phyloP scores from a whole-genome alignment of 1,140 invertebrate genomes.

The Drosophila sechellia region DNA sequence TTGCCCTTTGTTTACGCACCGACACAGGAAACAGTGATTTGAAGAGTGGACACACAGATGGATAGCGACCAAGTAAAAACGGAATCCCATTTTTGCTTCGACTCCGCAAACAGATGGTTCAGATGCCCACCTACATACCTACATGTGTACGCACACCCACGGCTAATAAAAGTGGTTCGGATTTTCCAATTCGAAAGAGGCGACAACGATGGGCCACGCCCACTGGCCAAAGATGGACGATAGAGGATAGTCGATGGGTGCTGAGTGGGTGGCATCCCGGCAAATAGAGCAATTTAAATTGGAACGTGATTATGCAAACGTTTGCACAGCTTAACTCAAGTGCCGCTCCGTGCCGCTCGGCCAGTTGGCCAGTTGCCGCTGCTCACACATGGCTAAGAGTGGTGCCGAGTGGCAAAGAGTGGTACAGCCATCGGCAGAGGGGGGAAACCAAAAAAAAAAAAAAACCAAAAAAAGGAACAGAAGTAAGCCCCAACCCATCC shows the following conservation, averaged over 20 bases:
- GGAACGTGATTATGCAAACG: conserved; percentile 82
- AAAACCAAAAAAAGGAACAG: background rate
- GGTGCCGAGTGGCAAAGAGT: background rate
- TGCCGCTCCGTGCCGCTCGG: conserved; percentile 73
- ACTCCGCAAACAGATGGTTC: conserved; percentile 56
- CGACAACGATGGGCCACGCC: conserved; percentile 19
- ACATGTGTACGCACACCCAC: background rate
- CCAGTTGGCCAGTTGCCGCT: conserved; percentile 64
- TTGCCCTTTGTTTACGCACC: conserved; percentile 46
- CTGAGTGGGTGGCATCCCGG: conserved; percentile 19
- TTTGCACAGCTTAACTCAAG: conserved; percentile 82
- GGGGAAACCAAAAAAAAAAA: background rate
- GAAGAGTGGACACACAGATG: conserved; percentile 26
- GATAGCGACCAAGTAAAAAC: conserved; percentile 32
- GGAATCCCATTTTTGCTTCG: conserved; percentile 58
- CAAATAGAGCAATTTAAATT: conserved; percentile 83
- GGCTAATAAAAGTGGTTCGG: conserved; percentile 76
- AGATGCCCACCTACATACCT: background rate
- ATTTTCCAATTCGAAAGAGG: conserved; percentile 68
- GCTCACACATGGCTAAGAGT: conserved; percentile 35
- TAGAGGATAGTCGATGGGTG: too few relatives aligned
- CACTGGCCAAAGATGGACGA: background rate
- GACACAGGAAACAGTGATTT: conserved; percentile 30
- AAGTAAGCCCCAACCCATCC: background rate
- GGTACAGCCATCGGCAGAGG: background rate